Base-by-base conservation (phyloP, 2,888 invertebrate genomes). In the Drosophila recens region DNA sequence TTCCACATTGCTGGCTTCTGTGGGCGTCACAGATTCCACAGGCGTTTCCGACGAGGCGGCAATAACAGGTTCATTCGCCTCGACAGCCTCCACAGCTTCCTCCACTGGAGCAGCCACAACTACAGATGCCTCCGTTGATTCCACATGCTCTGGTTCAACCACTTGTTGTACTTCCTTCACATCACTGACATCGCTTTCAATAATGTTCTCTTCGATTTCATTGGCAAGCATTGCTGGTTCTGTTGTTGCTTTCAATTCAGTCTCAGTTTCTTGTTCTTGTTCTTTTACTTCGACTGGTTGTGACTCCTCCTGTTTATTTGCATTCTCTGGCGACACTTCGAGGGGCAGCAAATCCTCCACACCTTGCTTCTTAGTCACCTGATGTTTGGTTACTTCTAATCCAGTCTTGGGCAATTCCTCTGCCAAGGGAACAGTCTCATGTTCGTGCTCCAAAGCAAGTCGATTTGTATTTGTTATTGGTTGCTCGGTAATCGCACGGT, bases 291-390 rank as follows among this genome's bases (percentile, higher is more conserved):
- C 10, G 13, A n/a, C 45, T 1, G 40, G 27, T 27, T 27, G 5
- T 27, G 48, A 20, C 5, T 71, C 67, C 23, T 46, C 58, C 8
- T 42, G 34, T 3, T 52, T 17, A 11, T 72, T 45, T 1, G 4
- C 11, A 33, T 36, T 23, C 36, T 45, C 78, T 2, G 45, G 34
- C 8, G 68, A 4, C 20, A 53, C 23, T 8, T 74, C 77, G n/a
- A 74, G 53, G 9, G 83, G 72, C 15, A 74, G 52, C 5, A 79
- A 46, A n/a, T 81, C 70, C 11, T 82, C 86, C 1, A 86, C 86
- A 3, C 86, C 86, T 36, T 87, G 86, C 20, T 86, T 86, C 30
- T 89, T 86, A 33, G 88, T 88, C 40, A 86, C 88, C 20, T 86
- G 86, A 48, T 86, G 86, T 42, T 89, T 80, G 40, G 72, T 46